phyloP scores from a whole-genome alignment of 1,140 invertebrate genomes.

The Myzus persicae region DNA sequence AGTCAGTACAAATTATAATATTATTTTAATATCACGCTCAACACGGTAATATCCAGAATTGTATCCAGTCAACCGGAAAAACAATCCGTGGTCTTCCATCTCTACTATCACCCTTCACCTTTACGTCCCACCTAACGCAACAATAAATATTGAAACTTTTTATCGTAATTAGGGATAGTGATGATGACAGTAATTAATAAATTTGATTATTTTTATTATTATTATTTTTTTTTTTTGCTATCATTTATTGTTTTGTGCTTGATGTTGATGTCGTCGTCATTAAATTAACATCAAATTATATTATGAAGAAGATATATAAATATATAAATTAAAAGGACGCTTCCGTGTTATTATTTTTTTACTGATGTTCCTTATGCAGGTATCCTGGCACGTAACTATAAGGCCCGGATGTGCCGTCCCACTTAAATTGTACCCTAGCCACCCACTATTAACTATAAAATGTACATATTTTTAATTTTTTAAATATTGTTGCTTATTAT shows the following conservation, averaged over 20 bases:
- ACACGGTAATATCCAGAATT: too few species aligned
- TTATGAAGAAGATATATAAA: too few species aligned
- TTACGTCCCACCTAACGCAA: background rate
- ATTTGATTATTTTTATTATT: background rate
- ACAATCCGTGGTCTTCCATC: background rate
- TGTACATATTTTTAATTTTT: background rate
- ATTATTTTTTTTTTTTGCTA: background rate
- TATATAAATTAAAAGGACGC: too few species aligned
- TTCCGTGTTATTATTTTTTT: background rate
- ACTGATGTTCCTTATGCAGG: background rate
- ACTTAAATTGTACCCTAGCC: background rate
- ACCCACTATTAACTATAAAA: background rate
- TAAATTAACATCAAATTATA: background rate
- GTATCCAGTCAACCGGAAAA: background rate
- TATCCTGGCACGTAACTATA: background rate
- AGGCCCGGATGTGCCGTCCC: background rate
- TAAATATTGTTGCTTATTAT: background rate
- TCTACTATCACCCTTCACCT: background rate
- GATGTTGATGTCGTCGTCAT: background rate
- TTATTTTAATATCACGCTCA: background rate
- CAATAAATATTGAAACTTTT: background rate
- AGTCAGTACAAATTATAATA: background rate
- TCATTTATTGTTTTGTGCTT: background rate
- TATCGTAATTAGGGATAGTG: background rate
- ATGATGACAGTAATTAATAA: background rate